These are phyloP conservation scores for Anthopleura xanthogrammica DNA, from an alignment of 92 coral and sea anemone species.

Conservation along the genomic window DNA sequence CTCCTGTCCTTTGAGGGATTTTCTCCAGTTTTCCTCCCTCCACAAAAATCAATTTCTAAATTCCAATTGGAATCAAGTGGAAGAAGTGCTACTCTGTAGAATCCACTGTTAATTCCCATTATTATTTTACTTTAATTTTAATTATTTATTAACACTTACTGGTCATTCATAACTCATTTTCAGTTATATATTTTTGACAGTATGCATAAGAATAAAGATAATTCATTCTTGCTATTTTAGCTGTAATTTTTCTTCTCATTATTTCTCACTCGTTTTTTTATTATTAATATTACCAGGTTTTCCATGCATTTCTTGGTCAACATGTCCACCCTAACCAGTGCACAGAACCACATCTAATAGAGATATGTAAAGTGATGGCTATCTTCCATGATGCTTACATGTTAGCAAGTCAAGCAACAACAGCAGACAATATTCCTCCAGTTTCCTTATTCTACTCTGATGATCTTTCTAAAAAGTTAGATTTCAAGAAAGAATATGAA, in stretches of 20 bases:
- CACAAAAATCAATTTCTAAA: too few species aligned
- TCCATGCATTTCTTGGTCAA: constrained; percentile 69
- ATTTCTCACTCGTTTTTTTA: background rate
- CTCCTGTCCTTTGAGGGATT: too few species aligned
- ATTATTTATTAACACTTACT: background rate
- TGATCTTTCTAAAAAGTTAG: constrained; percentile 88
- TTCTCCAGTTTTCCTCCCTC: too few species aligned
- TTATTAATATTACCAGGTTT: constrained; percentile 40
- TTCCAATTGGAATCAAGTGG: too few species aligned
- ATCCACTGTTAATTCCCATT: too few species aligned
- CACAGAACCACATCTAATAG: constrained; percentile 63
- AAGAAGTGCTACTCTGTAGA: too few species aligned
- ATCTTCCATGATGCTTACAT: constrained; percentile 66
- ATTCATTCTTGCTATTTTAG: too few species aligned
- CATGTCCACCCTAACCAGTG: constrained; percentile 73
- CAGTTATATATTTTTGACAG: too few species aligned
- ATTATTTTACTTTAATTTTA: too few species aligned
- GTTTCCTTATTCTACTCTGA: constrained; percentile 82
- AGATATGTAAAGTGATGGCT: constrained; percentile 60
- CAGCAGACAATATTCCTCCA: constrained; percentile 34
- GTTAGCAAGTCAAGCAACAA: constrained; percentile 12
- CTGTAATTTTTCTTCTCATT: too few species aligned
- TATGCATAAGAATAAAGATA: too few species aligned
- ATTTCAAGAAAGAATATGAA: constrained; percentile 95
- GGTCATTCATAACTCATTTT: background rate